Base-by-base conservation (phyloP, 2,797 vertebrate genomes). In the Buphagus erythrorhynchus region DNA sequence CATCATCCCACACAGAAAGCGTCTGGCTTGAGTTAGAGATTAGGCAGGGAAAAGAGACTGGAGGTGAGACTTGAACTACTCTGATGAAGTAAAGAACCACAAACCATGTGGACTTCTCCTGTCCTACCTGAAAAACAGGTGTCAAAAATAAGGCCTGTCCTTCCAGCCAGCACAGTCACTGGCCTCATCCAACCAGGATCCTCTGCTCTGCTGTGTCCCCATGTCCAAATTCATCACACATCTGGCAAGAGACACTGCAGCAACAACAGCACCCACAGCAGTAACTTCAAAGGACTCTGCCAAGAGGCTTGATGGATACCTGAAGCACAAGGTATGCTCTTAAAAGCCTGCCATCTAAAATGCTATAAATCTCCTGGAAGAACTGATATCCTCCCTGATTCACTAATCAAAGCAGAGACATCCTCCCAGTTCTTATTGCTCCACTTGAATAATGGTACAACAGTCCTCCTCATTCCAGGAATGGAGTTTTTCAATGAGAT, bases 401-500 rank as follows among this genome's bases (percentile, higher is more conserved):
- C 42, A 42, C 59, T 72, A 57, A 49, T 52, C 31, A 65, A 91
- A 92, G 74, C 48, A 77, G 57, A 63, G 31, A 74, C 4, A 61
- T 13, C 10, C 35, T 88, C 65, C 25, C 43, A 5, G 46, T 10
- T 73, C 62, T 82, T 63, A 61, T 1, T 74, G 49, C 33, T 79
- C 8, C 57, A 74, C 58, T 88, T 91, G 65, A 89, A 59, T 63
- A 92, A 88, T 2, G 2, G 54, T 38, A 35, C 24, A 46, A 40
- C 55, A 59, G 35, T 36, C 19, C 55, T 68, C 42, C 45, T 74
- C 43, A 17, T 77, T 69, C 81, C 81, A 83, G 68, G 57, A 87
- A 83, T 1, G 33, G 48, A 78, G 75, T 31, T 92, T 83, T 89
- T 85, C 89, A 82, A 35, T 92, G 81, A 91, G 91, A 94, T 49